phyloP scores from a whole-genome alignment of 2,888 invertebrate genomes.

The Schrankia costaestrigalis region DNA sequence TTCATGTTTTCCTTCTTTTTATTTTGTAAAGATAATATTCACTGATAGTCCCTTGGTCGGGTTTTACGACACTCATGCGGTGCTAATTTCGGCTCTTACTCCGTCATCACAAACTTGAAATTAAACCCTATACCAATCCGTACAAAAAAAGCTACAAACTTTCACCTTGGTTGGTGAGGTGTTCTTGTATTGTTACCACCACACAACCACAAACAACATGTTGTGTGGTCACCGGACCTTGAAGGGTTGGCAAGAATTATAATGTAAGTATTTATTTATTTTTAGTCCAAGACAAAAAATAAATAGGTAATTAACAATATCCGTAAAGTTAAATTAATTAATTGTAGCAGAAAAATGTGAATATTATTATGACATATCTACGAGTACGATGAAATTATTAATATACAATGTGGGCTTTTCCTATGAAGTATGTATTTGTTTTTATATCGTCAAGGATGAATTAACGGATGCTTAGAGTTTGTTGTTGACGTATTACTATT shows the following conservation, averaged over 20 bases:
- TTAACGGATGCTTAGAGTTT: conserved; percentile 37
- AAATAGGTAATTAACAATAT: conserved; percentile 14
- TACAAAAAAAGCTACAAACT: too few relatives aligned
- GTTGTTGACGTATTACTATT: conserved; percentile 17
- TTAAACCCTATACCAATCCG: too few relatives aligned
- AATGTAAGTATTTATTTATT: too few relatives aligned
- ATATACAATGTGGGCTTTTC: conserved; percentile 52
- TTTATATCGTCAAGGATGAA: conserved; percentile 43
- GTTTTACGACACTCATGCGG: background rate
- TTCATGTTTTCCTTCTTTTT: too few relatives aligned
- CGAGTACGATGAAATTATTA: conserved; percentile 32
- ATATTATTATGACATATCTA: conserved; percentile 7
- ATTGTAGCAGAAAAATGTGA: conserved; percentile 24
- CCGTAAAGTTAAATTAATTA: conserved; percentile 19
- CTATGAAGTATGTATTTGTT: conserved; percentile 27
- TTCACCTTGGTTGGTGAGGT: too few relatives aligned
- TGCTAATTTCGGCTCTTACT: background rate
- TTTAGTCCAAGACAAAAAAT: background rate
- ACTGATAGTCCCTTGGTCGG: background rate
- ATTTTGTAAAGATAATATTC: too few relatives aligned
- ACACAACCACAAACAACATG: background rate
- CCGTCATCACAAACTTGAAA: background rate
- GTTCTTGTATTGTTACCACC: too few relatives aligned
- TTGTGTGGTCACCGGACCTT: too few relatives aligned
- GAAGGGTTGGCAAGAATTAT: too few relatives aligned